A percentile compares a stretch with the other conserved stretches of the same genome.
These are phyloP conservation scores for Drosophila nikananu DNA, from an alignment of 1,140 invertebrate species.

Conservation along the genomic window DNA sequence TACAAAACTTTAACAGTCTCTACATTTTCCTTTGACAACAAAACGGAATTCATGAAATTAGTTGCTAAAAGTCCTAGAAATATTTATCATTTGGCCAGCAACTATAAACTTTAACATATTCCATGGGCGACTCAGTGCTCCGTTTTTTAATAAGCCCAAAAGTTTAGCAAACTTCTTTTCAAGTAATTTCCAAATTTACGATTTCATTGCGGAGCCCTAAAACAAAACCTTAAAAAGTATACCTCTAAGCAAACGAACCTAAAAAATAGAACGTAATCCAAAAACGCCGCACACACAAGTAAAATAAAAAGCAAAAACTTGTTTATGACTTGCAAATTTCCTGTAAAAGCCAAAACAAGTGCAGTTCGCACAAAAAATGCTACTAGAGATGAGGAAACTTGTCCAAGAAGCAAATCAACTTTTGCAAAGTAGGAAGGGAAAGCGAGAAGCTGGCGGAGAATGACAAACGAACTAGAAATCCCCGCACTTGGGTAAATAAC, in stretches of 20 bases:
- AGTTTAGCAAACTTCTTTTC: constrained; percentile 36
- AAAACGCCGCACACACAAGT: constrained; percentile 47
- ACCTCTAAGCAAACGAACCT: constrained; percentile 44
- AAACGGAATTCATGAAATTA: constrained; percentile 7
- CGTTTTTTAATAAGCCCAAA: constrained; percentile 35
- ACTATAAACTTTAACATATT: constrained; percentile 28
- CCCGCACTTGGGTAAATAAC: constrained; percentile 79
- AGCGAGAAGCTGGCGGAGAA: constrained; percentile 21
- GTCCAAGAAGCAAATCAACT: constrained; percentile 50
- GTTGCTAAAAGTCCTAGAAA: constrained; percentile 14
- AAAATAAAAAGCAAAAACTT: constrained; percentile 80
- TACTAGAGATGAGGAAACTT: constrained; percentile 44
- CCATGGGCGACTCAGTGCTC: background rate
- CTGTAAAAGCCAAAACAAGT: constrained; percentile 70
- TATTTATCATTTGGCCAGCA: constrained; percentile 24
- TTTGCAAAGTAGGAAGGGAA: constrained; percentile 17
- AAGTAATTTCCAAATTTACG: constrained; percentile 53
- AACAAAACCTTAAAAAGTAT: constrained; percentile 45
- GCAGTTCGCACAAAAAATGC: constrained; percentile 36
- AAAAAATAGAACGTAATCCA: constrained; percentile 26
- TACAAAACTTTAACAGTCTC: constrained; percentile 8
- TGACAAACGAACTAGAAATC: constrained; percentile 81
- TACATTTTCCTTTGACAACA: background rate
- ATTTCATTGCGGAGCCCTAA: constrained; percentile 34
- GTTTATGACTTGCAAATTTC: constrained; percentile 83